Evolutionary conservation across 2,888 invertebrate species (phyloP).

Genomic region (Sphaerophoria rueppellii): DNA sequence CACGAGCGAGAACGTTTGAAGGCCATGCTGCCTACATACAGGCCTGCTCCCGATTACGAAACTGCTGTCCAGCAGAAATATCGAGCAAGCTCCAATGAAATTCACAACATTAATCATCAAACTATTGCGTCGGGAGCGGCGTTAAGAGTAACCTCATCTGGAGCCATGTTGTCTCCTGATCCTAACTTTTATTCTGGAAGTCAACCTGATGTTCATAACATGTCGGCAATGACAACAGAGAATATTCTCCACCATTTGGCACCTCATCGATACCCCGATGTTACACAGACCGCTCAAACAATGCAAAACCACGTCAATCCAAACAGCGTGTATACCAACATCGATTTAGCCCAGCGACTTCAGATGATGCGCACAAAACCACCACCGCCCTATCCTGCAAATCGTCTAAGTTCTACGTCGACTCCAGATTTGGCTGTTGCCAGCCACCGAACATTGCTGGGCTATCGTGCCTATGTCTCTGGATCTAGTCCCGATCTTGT

Average conservation of each 20-base stretch:
- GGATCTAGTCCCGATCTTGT: constrained; percentile 91
- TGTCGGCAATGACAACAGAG: constrained; percentile 76
- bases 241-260: constrained; percentile 78
- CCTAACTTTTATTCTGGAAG: constrained; percentile 83
- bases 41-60: constrained; percentile 97
- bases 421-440: constrained; percentile 92
- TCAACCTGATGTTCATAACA: constrained; percentile 89
- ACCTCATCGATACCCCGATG: constrained; percentile 85
- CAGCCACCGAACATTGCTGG: constrained; percentile 84
- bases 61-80: constrained; percentile 95
- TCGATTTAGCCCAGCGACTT: constrained; percentile 80
- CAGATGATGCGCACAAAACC: constrained; percentile 85
- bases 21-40: constrained; percentile 91
- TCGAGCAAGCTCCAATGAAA: constrained; percentile 84
- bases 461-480: constrained; percentile 84
- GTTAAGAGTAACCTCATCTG: constrained; percentile 75
- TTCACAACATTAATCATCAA: constrained; percentile 78
- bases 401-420: constrained; percentile 90
- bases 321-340: constrained; percentile 76
- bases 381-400: constrained; percentile 92
- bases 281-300: constrained; percentile 84
- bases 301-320: constrained; percentile 78
- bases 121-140: constrained; percentile 75
- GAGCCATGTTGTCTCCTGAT: constrained; percentile 72
- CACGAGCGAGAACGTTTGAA: constrained; percentile 84